Evolutionary conservation across 2,888 invertebrate species (phyloP).

Genomic region (Sericinus montela): DNA sequence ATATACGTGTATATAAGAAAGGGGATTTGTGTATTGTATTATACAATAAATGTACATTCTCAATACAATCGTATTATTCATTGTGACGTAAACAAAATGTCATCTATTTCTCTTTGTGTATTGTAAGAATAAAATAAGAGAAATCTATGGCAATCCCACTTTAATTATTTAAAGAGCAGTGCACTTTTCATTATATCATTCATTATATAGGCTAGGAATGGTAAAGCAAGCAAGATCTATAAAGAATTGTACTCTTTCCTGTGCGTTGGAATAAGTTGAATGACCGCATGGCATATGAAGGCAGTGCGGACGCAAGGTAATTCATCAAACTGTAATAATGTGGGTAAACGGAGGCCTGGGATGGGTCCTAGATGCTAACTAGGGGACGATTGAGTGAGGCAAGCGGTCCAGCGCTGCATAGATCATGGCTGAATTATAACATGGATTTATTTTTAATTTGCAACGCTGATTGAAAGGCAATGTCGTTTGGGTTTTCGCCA

Average conservation of each 20-base stretch:
- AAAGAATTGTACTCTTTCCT: slow-evolving; percentile 24
- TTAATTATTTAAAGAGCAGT: slow-evolving; percentile 1
- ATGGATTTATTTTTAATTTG: neutral
- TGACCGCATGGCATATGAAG: slow-evolving; percentile 43
- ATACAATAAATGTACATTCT: too few species aligned
- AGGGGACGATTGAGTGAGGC: slow-evolving; percentile 40
- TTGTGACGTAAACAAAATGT: too few species aligned
- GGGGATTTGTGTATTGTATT: too few species aligned
- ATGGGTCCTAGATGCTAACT: slow-evolving; percentile 52
- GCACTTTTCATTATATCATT: neutral
- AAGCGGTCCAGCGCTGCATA: slow-evolving; percentile 51
- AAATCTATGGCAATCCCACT: neutral
- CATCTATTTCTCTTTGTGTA: too few species aligned
- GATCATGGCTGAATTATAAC: slow-evolving; percentile 22
- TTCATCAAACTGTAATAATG: slow-evolving; percentile 70
- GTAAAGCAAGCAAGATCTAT: slow-evolving; percentile 13
- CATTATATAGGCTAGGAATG: neutral
- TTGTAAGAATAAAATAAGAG: too few species aligned
- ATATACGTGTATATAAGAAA: too few species aligned
- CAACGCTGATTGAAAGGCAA: neutral
- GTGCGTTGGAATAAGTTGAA: slow-evolving; percentile 46
- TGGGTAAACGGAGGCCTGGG: slow-evolving; percentile 54
- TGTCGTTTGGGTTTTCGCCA: too few species aligned
- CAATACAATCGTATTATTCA: too few species aligned
- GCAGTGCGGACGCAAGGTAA: slow-evolving; percentile 39